These are phyloP conservation scores for Coronaproctus castanopsis DNA, from an alignment of 2,888 invertebrate species.

Conservation along the genomic window DNA sequence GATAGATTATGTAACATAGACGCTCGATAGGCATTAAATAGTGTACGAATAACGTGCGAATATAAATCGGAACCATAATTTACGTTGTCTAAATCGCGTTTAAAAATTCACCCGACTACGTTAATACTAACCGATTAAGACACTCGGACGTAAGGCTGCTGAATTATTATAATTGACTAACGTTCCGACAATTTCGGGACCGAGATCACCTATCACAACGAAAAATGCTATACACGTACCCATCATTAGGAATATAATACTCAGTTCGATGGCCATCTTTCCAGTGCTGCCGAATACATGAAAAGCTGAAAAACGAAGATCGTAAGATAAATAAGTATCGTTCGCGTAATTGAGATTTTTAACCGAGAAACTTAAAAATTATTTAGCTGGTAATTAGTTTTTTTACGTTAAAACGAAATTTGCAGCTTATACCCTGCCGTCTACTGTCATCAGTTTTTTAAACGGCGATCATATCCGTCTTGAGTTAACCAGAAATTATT, in stretches of 20 bases:
- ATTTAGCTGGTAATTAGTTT: neutral
- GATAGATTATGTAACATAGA: too few relatives aligned
- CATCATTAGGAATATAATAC: slow-evolving; percentile 80
- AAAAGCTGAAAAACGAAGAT: slow-evolving; percentile 37
- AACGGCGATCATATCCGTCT: too few relatives aligned
- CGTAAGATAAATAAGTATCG: too few relatives aligned
- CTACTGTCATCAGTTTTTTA: too few relatives aligned
- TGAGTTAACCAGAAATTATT: too few relatives aligned
- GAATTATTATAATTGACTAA: slow-evolving; percentile 44
- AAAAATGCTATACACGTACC: slow-evolving; percentile 92
- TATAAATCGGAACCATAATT: too few relatives aligned
- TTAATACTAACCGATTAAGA: slow-evolving; percentile 27
- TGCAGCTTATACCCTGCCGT: too few relatives aligned
- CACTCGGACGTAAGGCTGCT: slow-evolving; percentile 34
- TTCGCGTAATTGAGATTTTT: neutral
- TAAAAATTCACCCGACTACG: too few relatives aligned
- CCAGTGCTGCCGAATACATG: slow-evolving; percentile 80
- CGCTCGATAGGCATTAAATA: too few relatives aligned
- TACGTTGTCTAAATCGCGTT: too few relatives aligned
- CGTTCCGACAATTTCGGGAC: slow-evolving; percentile 73
- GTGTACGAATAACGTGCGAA: too few relatives aligned
- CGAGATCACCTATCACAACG: slow-evolving; percentile 93
- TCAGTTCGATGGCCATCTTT: slow-evolving; percentile 72
- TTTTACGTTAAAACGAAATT: too few relatives aligned
- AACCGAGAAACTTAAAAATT: neutral